Conservation (phyloP, 2,797 vertebrate species). For the Myiotriccus ornatus region DNA sequence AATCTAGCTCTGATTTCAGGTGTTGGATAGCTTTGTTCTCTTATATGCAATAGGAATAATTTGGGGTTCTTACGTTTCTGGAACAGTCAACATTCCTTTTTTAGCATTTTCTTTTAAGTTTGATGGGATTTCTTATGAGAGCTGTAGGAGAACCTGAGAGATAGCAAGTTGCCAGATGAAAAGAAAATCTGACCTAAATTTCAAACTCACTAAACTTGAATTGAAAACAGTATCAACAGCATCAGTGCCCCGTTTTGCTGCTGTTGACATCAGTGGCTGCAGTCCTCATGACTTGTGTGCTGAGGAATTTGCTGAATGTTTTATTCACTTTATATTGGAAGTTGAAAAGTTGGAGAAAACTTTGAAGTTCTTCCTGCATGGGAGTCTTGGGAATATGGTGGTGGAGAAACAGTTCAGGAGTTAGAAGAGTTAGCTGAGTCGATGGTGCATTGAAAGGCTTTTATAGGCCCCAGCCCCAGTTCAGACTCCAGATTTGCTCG, state of each 20-base stretch:
- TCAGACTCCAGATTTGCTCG: neutral
- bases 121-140: neutral
- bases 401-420: neutral
- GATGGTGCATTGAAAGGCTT: neutral
- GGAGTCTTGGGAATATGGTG: neutral
- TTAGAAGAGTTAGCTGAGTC: neutral
- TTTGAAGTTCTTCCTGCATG: neutral
- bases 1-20: neutral
- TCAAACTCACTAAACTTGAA: neutral
- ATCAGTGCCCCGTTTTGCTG: neutral
- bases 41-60: neutral
- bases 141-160: neutral
- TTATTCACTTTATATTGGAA: neutral
- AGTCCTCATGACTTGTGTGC: neutral
- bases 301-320: conserved; percentile 31
- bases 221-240: neutral
- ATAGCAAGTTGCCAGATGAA: conserved; percentile 8
- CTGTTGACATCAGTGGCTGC: neutral
- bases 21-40: neutral
- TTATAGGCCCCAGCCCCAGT: neutral
- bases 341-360: neutral
- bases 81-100: neutral
- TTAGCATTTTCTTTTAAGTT: neutral
- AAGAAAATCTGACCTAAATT: neutral
- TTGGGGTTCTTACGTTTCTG: neutral